A percentile compares a stretch with the other conserved stretches of the same genome.
phyloP scores from a whole-genome alignment of 2,888 invertebrate genomes.

The Stenurella melanura region DNA sequence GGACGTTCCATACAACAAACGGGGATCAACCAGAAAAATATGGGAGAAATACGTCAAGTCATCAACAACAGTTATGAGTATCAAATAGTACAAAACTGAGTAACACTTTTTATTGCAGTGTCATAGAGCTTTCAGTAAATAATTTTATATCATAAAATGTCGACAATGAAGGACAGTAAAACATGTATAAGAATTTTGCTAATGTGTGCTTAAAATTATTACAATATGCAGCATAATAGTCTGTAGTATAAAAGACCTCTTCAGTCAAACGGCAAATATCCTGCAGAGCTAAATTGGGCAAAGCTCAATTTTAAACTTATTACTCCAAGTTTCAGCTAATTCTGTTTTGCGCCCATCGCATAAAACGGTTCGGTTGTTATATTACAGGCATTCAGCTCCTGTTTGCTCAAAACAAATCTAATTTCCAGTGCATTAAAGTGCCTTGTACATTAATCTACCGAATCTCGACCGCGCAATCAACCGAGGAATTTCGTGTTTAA shows the following conservation, averaged over 20 bases:
- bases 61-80: no score
- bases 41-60: no score
- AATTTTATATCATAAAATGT: no score
- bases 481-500: constrained; percentile 49
- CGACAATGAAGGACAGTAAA: no score
- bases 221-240: background rate
- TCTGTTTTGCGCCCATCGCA: background rate
- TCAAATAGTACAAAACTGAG: no score
- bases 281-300: background rate
- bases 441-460: constrained; percentile 34
- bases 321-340: constrained; percentile 1
- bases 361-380: constrained; percentile 3
- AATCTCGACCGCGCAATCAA: constrained; percentile 45
- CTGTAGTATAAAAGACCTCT: background rate
- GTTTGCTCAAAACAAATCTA: constrained; percentile 25
- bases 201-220: no score
- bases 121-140: no score
- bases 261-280: background rate
- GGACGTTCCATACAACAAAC: no score
- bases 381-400: constrained; percentile 5
- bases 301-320: constrained; percentile 10
- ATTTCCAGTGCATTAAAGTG: constrained; percentile 25
- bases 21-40: no score
- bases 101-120: no score
- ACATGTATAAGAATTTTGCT: no score